Percentiles rank a stretch among this genome's conserved stretches.
Conservation (phyloP, 2,797 vertebrate species). For the Tokudaia tokunoshimensis region DNA sequence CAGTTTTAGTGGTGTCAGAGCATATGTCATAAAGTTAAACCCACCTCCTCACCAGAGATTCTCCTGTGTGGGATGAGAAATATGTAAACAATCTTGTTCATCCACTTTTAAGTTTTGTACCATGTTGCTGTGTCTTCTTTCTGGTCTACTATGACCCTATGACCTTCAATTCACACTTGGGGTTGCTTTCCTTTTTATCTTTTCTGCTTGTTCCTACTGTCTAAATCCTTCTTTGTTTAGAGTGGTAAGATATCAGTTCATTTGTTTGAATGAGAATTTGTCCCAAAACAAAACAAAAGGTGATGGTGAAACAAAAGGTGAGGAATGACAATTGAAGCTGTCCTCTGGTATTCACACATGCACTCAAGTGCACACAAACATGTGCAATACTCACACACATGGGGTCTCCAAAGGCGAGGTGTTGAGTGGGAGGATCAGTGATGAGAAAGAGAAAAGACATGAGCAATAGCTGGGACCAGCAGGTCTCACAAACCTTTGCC, state of each 20-base stretch:
- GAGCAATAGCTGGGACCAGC: neutral
- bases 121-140: neutral
- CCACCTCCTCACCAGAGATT: neutral
- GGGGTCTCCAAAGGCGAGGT: neutral
- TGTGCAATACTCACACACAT: too few species aligned
- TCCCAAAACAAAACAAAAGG: too few species aligned
- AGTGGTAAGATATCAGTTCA: too few species aligned
- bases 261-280: too few species aligned
- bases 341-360: too few species aligned
- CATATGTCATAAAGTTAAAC: neutral
- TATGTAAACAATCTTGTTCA: neutral
- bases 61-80: neutral
- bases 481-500: neutral
- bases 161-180: neutral
- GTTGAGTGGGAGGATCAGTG: neutral
- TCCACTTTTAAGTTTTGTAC: neutral
- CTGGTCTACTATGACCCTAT: neutral
- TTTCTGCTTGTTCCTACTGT: neutral
- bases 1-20: constrained; percentile 23
- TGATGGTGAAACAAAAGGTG: too few species aligned
- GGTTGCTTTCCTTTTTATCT: constrained; percentile 43
- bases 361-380: too few species aligned
- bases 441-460: neutral
- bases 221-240: constrained; percentile 4
- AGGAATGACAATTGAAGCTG: too few species aligned